A percentile compares a stretch with the other conserved stretches of the same genome.
phyloP scores from a whole-genome alignment of 1,140 invertebrate species.

The Heterodera carotae region DNA sequence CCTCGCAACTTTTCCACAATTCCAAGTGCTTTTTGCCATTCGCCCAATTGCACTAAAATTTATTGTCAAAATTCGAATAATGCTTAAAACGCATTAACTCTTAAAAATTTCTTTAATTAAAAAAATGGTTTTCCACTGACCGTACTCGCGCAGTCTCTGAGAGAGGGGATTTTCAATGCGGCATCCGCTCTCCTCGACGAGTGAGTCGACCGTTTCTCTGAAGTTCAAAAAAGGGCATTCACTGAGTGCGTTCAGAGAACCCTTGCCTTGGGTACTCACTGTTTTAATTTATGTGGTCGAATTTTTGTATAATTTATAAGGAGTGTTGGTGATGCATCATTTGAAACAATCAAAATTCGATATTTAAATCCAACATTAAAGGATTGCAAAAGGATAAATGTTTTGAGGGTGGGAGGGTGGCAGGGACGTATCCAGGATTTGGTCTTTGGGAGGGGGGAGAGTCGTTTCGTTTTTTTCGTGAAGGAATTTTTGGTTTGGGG shows the following conservation, averaged over 20 bases:
- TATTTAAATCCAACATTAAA: no score
- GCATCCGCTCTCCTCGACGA: slow-evolving; percentile 55
- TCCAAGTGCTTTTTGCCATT: slow-evolving; percentile 44
- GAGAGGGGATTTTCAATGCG: slow-evolving; percentile 49
- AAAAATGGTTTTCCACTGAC: background rate
- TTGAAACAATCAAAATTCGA: no score
- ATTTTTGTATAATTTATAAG: no score
- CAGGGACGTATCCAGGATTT: no score
- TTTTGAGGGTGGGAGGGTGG: no score
- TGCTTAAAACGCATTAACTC: background rate
- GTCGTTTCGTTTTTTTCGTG: no score
- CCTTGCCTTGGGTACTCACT: no score
- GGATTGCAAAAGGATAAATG: no score
- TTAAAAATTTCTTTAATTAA: background rate
- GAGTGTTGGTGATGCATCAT: no score
- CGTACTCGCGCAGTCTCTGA: slow-evolving; percentile 10
- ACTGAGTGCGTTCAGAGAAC: no score
- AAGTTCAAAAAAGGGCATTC: slow-evolving; percentile 8
- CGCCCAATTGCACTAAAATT: slow-evolving; percentile 14
- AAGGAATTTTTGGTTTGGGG: no score
- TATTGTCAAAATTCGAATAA: background rate
- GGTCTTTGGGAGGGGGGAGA: no score
- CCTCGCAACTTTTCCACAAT: slow-evolving; percentile 44
- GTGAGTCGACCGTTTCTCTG: slow-evolving; percentile 49
- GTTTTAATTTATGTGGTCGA: slow-evolving; percentile 1